Percentiles rank a stretch among this genome's conserved stretches.
Evolutionary conservation across 2,113 vertebrate genomes (phyloP).

Genomic region (Dasyurus viverrinus): DNA sequence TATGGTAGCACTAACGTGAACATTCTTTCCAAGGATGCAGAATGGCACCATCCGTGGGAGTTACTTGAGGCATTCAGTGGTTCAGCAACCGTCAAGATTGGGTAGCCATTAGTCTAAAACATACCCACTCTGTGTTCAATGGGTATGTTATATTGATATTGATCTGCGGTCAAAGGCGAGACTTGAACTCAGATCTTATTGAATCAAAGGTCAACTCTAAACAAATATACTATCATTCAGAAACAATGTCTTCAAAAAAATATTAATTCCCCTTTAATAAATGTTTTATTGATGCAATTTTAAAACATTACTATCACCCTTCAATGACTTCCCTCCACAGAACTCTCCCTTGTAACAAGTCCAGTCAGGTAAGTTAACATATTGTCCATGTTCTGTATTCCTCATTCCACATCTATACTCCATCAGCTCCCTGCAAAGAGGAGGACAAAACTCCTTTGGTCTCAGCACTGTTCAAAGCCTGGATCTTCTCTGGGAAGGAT

Average conservation of each 20-base stretch:
- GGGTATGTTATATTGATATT: background rate
- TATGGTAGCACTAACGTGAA: background rate
- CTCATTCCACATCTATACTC: constrained; percentile 17
- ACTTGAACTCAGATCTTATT: background rate
- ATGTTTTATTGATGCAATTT: background rate
- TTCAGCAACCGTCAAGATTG: background rate
- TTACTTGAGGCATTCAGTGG: background rate
- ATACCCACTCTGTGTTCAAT: background rate
- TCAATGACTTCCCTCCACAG: background rate
- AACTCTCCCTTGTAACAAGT: background rate
- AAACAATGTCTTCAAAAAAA: background rate
- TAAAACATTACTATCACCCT: background rate
- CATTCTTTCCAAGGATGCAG: background rate
- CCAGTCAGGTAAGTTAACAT: background rate
- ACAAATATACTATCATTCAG: background rate
- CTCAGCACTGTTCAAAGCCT: constrained; percentile 3
- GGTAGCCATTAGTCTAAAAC: background rate
- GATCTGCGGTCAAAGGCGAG: background rate
- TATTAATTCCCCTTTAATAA: background rate
- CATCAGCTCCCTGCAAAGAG: background rate
- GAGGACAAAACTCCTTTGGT: background rate
- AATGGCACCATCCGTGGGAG: background rate
- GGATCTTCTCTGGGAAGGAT: background rate
- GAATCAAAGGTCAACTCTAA: background rate
- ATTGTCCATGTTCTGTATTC: background rate